Evolutionary conservation across 2,797 vertebrate genomes (phyloP).

Genomic region (Mus spretus): DNA sequence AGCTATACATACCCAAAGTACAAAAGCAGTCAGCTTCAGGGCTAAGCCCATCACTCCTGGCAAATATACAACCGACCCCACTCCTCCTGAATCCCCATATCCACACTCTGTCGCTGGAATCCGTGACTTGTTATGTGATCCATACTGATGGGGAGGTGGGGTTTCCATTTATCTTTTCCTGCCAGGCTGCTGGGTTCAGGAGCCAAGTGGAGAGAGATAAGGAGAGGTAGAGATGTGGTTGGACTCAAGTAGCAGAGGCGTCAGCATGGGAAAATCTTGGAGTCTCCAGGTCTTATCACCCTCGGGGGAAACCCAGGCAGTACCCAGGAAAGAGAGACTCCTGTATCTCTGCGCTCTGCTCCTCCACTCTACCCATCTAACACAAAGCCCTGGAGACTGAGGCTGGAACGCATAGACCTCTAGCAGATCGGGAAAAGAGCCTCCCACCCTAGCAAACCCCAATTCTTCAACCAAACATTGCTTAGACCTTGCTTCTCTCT

Average conservation of each 20-base stretch:
- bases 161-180: slow-evolving; percentile 77
- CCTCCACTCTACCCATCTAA: neutral
- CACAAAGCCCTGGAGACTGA: neutral
- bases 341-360: neutral
- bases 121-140: neutral
- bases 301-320: neutral
- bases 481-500: neutral
- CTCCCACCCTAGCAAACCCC: neutral
- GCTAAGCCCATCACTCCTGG: neutral
- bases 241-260: neutral
- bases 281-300: neutral
- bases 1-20: neutral
- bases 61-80: neutral
- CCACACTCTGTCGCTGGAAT: slow-evolving; percentile 62
- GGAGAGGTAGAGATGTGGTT: neutral
- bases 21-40: neutral
- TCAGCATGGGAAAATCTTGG: neutral
- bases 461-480: neutral
- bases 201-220: slow-evolving; percentile 57
- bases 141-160: neutral
- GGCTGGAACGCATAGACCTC: no score
- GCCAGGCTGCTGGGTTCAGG: slow-evolving; percentile 68
- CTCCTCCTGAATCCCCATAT: slow-evolving; percentile 49
- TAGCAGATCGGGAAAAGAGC: neutral
- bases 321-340: neutral